Percentiles rank a stretch among this genome's conserved stretches.
phyloP scores from a whole-genome alignment of 2,797 vertebrate genomes.

The Lerista edwardsae region DNA sequence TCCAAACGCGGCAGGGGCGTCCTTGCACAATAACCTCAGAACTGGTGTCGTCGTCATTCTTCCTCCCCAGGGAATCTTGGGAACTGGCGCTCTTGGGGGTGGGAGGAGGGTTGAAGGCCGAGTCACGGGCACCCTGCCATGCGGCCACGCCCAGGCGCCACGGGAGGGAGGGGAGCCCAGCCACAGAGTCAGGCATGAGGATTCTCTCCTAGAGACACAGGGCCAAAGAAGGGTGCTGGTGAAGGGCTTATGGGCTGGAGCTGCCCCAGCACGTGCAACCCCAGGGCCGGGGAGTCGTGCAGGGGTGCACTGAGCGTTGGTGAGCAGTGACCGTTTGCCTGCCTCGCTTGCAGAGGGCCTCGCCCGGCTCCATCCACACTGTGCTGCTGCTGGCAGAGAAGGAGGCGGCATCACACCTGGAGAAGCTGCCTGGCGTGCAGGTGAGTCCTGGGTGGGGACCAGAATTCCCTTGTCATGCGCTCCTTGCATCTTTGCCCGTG shows the following conservation, averaged over 20 bases:
- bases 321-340: background rate
- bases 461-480: background rate
- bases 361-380: slow-evolving; percentile 79
- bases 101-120: no score
- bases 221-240: no score
- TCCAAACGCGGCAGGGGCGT: no score
- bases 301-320: no score
- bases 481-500: fast-evolving
- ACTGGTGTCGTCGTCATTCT: background rate
- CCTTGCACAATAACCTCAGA: background rate
- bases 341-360: slow-evolving; percentile 62
- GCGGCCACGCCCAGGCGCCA: background rate
- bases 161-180: no score
- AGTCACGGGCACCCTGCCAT: no score
- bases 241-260: no score
- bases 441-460: slow-evolving; percentile 68
- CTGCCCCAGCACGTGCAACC: background rate
- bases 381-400: slow-evolving; percentile 88
- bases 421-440: slow-evolving; percentile 84
- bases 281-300: background rate
- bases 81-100: background rate
- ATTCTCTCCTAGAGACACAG: no score
- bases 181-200: background rate
- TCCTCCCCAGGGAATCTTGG: background rate
- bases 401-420: slow-evolving; percentile 79